These are phyloP conservation scores for Montipora foliosa DNA, from an alignment of 64 coral and sea anemone genomes.

Conservation along the genomic window DNA sequence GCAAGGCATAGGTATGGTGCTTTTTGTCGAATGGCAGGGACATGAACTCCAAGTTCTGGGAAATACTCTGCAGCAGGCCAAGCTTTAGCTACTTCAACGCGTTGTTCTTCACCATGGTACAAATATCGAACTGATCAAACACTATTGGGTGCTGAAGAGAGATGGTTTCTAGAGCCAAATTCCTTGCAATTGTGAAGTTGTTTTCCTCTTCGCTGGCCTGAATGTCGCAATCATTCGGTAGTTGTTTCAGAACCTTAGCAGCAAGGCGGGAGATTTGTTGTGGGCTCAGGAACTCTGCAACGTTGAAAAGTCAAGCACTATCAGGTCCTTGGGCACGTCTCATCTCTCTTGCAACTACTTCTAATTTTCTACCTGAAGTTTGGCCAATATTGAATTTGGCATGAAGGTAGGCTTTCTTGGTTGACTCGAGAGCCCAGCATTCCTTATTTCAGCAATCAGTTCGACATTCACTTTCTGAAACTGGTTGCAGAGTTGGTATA, in stretches of 20 bases:
- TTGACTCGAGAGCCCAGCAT: constrained; percentile 46
- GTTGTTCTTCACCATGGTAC: background rate
- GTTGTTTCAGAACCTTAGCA: background rate
- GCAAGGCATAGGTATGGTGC: constrained; percentile 12
- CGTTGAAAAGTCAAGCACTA: constrained; percentile 26
- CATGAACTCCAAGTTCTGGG: background rate
- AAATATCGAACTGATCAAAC: constrained; percentile 47
- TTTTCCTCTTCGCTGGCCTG: constrained; percentile 21
- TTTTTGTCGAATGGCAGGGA: constrained; percentile 4
- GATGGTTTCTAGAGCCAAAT: constrained; percentile 9
- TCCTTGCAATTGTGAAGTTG: constrained; percentile 1
- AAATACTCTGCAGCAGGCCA: constrained; percentile 16
- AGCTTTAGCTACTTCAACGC: background rate
- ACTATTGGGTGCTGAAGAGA: constrained; percentile 31
- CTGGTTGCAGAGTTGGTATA: constrained; percentile 35
- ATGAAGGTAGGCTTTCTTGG: constrained; percentile 43
- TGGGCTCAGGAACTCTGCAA: constrained; percentile 34
- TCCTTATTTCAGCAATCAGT: background rate
- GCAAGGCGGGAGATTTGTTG: constrained; percentile 51
- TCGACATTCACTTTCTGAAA: background rate
- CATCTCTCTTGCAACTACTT: constrained; percentile 58
- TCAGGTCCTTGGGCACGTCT: constrained; percentile 32
- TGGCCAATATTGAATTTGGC: constrained; percentile 51
- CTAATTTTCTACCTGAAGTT: constrained; percentile 49
- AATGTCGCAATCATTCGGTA: background rate